Percentiles rank a stretch among this genome's conserved stretches.
These are phyloP conservation scores for Lordiphosa stackelbergi DNA, from an alignment of 1,140 invertebrate genomes.

Conservation along the genomic window DNA sequence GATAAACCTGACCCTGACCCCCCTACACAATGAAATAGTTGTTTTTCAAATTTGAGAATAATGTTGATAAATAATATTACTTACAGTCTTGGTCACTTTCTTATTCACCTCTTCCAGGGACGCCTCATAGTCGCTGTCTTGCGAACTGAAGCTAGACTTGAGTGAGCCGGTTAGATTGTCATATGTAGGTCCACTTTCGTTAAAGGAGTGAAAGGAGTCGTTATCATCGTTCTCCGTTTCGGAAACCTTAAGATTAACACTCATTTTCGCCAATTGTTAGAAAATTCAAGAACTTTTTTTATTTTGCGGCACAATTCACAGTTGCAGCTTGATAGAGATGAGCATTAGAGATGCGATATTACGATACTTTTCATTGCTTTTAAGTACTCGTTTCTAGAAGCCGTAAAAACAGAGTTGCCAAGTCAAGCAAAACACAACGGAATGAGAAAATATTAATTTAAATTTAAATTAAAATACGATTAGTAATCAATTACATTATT, in stretches of 20 bases:
- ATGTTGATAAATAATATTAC: too few relatives aligned
- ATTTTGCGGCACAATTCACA: conserved; percentile 1
- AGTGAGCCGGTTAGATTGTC: not conserved
- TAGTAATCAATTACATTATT: too few relatives aligned
- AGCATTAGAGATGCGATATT: too few relatives aligned
- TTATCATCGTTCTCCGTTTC: conserved; percentile 13
- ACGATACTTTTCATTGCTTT: too few relatives aligned
- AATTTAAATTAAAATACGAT: too few relatives aligned
- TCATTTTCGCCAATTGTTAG: conserved; percentile 20
- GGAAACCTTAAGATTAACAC: not conserved
- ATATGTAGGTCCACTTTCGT: not conserved
- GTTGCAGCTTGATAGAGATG: conserved; percentile 10
- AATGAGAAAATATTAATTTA: too few relatives aligned
- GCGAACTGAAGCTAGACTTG: not conserved
- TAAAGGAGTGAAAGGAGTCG: conserved; percentile 40
- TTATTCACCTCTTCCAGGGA: not conserved
- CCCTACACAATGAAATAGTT: too few relatives aligned
- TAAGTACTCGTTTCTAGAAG: too few relatives aligned
- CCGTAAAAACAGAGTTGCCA: too few relatives aligned
- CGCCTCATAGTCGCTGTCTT: conserved; percentile 5
- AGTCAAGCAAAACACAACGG: too few relatives aligned
- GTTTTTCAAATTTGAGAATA: too few relatives aligned
- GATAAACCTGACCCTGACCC: too few relatives aligned
- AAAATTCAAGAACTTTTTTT: not conserved
- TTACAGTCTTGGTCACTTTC: not conserved